Evolutionary conservation across 2,888 invertebrate genomes (phyloP).

Genomic region (Arrhopalites spinosus): DNA sequence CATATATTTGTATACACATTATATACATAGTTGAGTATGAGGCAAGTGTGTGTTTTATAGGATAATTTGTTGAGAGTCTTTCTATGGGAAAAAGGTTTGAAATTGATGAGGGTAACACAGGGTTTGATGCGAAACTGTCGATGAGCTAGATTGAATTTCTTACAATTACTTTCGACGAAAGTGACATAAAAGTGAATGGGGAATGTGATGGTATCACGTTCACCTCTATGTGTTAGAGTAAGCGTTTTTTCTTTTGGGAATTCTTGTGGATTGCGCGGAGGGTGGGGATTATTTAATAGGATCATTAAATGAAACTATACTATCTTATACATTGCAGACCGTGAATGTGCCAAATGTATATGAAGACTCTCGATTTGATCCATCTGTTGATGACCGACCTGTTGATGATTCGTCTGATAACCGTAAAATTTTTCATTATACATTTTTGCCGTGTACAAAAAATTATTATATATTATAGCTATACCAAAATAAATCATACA

Average conservation of each 20-base stretch:
- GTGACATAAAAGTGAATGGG: too few species aligned
- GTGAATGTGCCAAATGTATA: constrained; percentile 90
- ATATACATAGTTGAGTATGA: too few species aligned
- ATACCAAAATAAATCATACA: too few species aligned
- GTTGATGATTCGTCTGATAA: too few species aligned
- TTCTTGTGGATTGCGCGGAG: not conserved
- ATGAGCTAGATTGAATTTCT: not conserved
- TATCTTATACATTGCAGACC: constrained; percentile 67
- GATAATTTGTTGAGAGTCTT: too few species aligned
- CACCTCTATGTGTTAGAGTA: not conserved
- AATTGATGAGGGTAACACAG: not conserved
- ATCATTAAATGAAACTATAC: not conserved
- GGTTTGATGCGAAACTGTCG: too few species aligned
- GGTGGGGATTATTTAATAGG: not conserved
- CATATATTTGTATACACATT: not conserved
- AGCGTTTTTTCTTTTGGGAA: not conserved
- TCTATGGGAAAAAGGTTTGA: too few species aligned
- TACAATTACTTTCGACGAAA: not conserved
- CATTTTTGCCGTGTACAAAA: too few species aligned
- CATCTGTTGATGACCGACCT: constrained; percentile 83
- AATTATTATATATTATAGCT: too few species aligned
- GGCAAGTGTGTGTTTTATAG: too few species aligned
- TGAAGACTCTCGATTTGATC: constrained; percentile 85
- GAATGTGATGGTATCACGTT: not conserved
- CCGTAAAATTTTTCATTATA: too few species aligned